Base-by-base conservation (phyloP, 2,797 vertebrate genomes). In the Eurystomus glaucurus region DNA sequence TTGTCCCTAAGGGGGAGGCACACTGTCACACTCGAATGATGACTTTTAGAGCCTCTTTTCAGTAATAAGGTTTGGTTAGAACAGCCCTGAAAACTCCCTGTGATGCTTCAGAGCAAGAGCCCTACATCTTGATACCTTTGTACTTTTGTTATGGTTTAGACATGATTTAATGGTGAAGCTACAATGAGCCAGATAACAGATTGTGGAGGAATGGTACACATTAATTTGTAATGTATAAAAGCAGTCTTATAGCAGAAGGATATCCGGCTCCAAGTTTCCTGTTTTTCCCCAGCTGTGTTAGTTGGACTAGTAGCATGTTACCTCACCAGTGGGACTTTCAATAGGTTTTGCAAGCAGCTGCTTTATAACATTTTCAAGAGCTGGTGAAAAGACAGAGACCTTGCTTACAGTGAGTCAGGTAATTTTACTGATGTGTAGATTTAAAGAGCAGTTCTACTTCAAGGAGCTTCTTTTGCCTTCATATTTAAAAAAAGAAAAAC, bases 401-500 rank as follows among this genome's bases (percentile, higher is more conserved):
- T 64, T 74, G n/a, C 11, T 85, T 61, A 52, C 5, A 14, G 23
- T 43, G 45, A 69, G 26, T 46, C 51, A 77, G 43, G 19, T 8
- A 55, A 28, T 70, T 80, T 80, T 74, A 70, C 39, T 35, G 54
- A 69, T n/a, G 9, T 58, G 6, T 33, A 69, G 31, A 46, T 70
- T 70, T 54, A 77, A 41, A 71, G 48, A 79, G 28, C 11, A 74
- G 23, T 66, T 95, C 51, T 88, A 12, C 18, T 54, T 70, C 66
- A 79, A 74, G 18, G 21, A 88, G 66, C 9, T 58, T 50, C 4
- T 91, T 91, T 80, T 88, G 18, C 68, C 22, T 88, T 88, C 21
- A 9, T 50, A 23, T 62, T 93, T 94, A 41, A 52, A 83, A 77
- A 7, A 55, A 83, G 48, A 54, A 85, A 96, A 83, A 51, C 3